Evolutionary conservation across 2,888 invertebrate genomes (phyloP).

Genomic region (Aproaerema taeniolella): DNA sequence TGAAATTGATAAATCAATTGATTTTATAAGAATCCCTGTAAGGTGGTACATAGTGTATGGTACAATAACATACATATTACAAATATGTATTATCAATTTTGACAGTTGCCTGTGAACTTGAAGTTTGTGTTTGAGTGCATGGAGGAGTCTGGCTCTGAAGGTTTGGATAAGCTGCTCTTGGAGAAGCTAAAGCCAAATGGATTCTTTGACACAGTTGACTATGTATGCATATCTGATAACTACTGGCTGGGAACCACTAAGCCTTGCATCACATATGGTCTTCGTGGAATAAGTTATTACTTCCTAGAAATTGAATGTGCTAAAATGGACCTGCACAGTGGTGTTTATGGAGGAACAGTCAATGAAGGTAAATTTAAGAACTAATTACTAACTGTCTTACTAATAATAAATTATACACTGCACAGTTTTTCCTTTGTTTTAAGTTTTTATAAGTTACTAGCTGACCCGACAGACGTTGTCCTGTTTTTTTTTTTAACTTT

Average conservation of each 20-base stretch:
- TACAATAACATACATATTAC: too few species aligned
- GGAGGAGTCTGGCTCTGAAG: slow-evolving; percentile 98
- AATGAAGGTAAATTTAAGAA: slow-evolving; percentile 75
- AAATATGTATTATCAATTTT: too few species aligned
- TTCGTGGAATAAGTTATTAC: slow-evolving; percentile 96
- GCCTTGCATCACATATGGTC: slow-evolving; percentile 97
- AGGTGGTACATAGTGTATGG: too few species aligned
- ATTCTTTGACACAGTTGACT: slow-evolving; percentile 91
- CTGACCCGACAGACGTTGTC: too few species aligned
- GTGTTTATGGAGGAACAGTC: slow-evolving; percentile 96
- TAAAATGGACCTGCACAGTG: slow-evolving; percentile 95
- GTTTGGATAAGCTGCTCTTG: slow-evolving; percentile 90
- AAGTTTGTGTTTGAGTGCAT: slow-evolving; percentile 98
- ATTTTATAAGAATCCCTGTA: neutral
- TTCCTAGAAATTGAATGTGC: slow-evolving; percentile 92
- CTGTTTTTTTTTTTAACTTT: too few species aligned
- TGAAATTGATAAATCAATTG: neutral
- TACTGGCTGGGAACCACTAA: slow-evolving; percentile 99
- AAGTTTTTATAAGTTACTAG: too few species aligned
- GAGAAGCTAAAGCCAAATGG: slow-evolving; percentile 75
- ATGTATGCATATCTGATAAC: slow-evolving; percentile 98
- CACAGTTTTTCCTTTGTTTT: neutral
- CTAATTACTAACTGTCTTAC: too few species aligned
- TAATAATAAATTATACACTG: too few species aligned
- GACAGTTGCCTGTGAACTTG: slow-evolving; percentile 84